These are phyloP conservation scores for Bombus confusus DNA, from an alignment of 1,140 invertebrate genomes.

Conservation along the genomic window DNA sequence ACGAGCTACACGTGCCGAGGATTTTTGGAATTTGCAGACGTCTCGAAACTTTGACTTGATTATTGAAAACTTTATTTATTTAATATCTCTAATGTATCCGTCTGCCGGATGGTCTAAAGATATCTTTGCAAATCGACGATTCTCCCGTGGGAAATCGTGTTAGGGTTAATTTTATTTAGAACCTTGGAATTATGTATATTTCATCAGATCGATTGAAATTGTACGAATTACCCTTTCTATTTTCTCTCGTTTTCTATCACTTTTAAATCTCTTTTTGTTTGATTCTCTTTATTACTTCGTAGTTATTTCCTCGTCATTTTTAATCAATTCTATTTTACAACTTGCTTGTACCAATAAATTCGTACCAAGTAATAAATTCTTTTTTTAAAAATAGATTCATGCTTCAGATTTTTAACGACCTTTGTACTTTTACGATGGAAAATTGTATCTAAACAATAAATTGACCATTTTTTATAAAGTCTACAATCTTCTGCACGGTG, in stretches of 20 bases:
- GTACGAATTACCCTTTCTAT: neutral
- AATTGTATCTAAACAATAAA: constrained; percentile 27
- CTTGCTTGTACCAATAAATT: neutral
- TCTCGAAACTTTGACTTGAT: neutral
- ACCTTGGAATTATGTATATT: neutral
- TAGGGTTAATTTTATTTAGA: neutral
- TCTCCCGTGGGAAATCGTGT: neutral
- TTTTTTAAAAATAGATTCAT: neutral
- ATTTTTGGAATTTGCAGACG: neutral
- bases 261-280: neutral
- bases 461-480: constrained; percentile 65
- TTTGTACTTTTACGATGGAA: neutral
- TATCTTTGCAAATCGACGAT: neutral
- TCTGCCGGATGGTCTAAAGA: neutral
- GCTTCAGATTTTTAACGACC: neutral
- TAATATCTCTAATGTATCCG: too few species aligned
- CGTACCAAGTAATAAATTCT: neutral
- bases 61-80: neutral
- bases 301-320: neutral
- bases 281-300: too few species aligned
- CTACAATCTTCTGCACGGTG: constrained; percentile 68
- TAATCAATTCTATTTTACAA: neutral
- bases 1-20: neutral
- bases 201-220: neutral
- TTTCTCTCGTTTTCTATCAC: neutral